Evolutionary conservation across 2,888 invertebrate species (phyloP), one percentile per base, ranked within the genome.

Genomic region (Lasioglossum villosulum): DNA sequence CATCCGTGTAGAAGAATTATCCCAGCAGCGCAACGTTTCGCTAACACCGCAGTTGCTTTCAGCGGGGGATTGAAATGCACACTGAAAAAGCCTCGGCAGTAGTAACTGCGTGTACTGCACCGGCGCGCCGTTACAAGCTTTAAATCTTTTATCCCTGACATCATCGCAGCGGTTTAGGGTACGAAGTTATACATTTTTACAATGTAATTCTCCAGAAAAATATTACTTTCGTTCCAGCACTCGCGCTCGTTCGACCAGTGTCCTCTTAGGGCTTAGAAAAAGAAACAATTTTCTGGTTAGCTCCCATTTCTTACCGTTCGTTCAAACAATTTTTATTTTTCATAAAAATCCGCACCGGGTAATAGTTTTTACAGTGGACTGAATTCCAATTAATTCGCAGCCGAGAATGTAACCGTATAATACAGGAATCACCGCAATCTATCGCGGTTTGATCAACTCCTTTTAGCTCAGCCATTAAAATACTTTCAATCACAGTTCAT

Each of bases 401-500:
- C 10, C 34, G 34, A 34, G 34, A 6, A 5, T 34, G 30, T 66
- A 34, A 66, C 34, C 23, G 23, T 23, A 5, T 6, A 16, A 19
- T 66, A 66, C 34, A 23, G 34, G 34, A 1, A 66, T 66, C 66
- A n/a, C 34, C 8, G 34, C 23, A 8, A 34, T 34, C 34, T 34
- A 34, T 34, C 66, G 30, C 66, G 66, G 66, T 66, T 66, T 34
- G 8, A 66, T 66, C 66, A 30, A 23, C 66, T 23, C 23, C 34
- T 19, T 66, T 66, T 10, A n/a, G 66, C 66, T 30, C 16, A 10
- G 10, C 10, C 34, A 66, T 66, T 66, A 70, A 70, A 70, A 39
- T 70, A 39, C n/a, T 12, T 70, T 70, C 39, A 70, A 70, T 37
- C 70, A 70, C 10, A 39, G 70, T 70, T 70, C n/a, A 37, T 39